Evolutionary conservation across 1,140 invertebrate genomes (phyloP), one percentile per base, ranked within the genome.

Genomic region (Nasonia longicornis): DNA sequence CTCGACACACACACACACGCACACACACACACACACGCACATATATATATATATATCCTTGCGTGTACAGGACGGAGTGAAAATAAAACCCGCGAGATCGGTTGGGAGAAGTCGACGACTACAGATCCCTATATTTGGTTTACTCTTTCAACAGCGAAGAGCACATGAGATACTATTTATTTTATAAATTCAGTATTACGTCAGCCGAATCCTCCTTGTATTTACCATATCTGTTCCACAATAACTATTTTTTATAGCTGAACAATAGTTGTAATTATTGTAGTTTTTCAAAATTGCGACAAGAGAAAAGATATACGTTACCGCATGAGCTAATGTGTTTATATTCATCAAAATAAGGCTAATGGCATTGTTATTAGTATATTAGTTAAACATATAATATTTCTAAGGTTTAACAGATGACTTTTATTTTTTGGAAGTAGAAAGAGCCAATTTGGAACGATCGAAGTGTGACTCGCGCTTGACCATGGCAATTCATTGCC

Each of bases 401-500:
- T 42, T 42, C 38, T 42, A 1, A 42, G 38, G 38, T 42, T 35
- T 3, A 42, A 42, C 38, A 8, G 38, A 26, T 29, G 11, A 35
- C 38, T 31, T 70, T 70, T 67, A 26, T 0, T 69, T 69, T 69
- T 69, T 69, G 11, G 10, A 29, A 16, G 38, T n/a, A 29, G 20
- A 72, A 38, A 38, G 11, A 38, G 20, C 26, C 38, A 72, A 67
- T 67, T 58, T 35, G 29, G 14, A 22, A 2, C 69, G 67, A 64
- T 4, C 3, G 58, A 11, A 1, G 29, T 6, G 10, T 72, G 74
- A 72, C 67, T 71, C 67, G 83, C 80, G 72, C 7, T 81, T 70
- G 84, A 48, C 82, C 84, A 12, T 84, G 73, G 79, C 72, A 52
- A 83, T 84, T 85, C 77, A 64, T 82, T 76, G 80, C 86, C 86